Percentiles rank a stretch among this genome's conserved stretches.
Conservation (phyloP, 2,797 vertebrate genomes). For the Gallinago solitaria region DNA sequence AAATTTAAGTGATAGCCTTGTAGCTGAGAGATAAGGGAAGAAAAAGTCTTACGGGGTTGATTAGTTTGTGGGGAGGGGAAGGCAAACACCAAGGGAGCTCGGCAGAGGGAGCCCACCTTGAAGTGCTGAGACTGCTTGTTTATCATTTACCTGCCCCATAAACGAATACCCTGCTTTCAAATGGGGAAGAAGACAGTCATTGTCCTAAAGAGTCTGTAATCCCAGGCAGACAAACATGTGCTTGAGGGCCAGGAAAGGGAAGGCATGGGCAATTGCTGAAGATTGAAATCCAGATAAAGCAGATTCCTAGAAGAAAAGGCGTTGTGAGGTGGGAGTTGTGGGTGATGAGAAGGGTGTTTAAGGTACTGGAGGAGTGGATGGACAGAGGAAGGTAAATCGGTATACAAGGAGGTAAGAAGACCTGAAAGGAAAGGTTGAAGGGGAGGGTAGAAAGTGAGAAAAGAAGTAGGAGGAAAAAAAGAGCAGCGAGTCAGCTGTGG, state of each 20-base stretch:
- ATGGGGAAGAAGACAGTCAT: not conserved
- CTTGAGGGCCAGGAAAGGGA: not conserved
- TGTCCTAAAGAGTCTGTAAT: not conserved
- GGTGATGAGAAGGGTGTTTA: not conserved
- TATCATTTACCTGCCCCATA: not conserved
- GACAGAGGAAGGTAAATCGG: not conserved
- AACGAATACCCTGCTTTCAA: not conserved
- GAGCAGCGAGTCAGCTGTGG: slow-evolving; percentile 41
- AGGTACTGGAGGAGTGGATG: not conserved
- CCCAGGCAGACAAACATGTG: not conserved
- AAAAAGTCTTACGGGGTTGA: not conserved
- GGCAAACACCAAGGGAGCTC: not conserved
- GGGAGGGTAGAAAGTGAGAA: slow-evolving; percentile 39
- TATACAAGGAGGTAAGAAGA: slow-evolving; percentile 18
- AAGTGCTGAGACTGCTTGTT: slow-evolving; percentile 1
- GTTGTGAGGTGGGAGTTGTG: not conserved
- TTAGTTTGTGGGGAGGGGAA: not conserved
- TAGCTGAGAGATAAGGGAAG: slow-evolving; percentile 22
- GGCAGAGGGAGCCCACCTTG: not conserved
- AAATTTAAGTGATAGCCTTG: not conserved
- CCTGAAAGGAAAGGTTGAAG: slow-evolving; percentile 47
- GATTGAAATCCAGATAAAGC: not conserved
- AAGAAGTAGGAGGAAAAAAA: slow-evolving; percentile 54
- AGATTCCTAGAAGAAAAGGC: not conserved
- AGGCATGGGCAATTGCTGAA: not conserved